Evolutionary conservation across 53 echinoderm and acorn worm genomes (phyloP).

Genomic region (Mesocentrotus franciscanus): DNA sequence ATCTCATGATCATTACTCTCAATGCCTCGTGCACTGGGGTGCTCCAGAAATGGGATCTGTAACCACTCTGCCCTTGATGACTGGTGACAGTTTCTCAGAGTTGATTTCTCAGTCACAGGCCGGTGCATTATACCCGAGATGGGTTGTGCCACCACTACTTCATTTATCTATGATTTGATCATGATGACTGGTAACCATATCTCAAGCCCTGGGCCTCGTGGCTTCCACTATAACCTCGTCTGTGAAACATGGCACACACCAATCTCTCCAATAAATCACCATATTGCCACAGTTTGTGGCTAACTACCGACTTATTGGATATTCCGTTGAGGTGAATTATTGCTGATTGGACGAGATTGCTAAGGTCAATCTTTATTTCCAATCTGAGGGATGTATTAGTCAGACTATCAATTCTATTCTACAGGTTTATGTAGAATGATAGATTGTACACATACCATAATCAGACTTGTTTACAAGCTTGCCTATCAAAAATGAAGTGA

Average conservation of each 20-base stretch:
- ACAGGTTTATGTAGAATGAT: constrained; percentile 42
- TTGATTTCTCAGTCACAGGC: constrained; percentile 12
- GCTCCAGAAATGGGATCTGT: constrained; percentile 11
- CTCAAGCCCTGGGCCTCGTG: not conserved
- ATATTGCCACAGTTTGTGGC: not conserved
- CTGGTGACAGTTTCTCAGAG: constrained; percentile 46
- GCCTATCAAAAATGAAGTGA: not conserved
- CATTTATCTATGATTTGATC: constrained; percentile 5
- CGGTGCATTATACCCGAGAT: constrained; percentile 1
- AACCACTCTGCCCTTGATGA: constrained; percentile 38
- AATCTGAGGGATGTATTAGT: not conserved
- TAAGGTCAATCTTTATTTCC: constrained; percentile 54
- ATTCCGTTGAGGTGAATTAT: constrained; percentile 45
- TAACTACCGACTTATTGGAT: constrained; percentile 47
- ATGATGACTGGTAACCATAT: constrained; percentile 54
- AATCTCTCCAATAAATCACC: constrained; percentile 43
- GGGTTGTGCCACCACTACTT: constrained; percentile 43
- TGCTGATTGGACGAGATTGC: constrained; percentile 44
- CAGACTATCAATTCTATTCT: constrained; percentile 14
- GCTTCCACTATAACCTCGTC: not conserved
- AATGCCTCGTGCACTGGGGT: not conserved
- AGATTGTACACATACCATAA: not conserved
- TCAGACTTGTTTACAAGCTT: constrained; percentile 21
- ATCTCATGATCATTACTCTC: constrained; percentile 33
- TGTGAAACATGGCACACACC: not conserved